Evolutionary conservation across 1,140 invertebrate species (phyloP), one percentile per base, ranked within the genome.

Genomic region (Schlechtendalia chinensis): DNA sequence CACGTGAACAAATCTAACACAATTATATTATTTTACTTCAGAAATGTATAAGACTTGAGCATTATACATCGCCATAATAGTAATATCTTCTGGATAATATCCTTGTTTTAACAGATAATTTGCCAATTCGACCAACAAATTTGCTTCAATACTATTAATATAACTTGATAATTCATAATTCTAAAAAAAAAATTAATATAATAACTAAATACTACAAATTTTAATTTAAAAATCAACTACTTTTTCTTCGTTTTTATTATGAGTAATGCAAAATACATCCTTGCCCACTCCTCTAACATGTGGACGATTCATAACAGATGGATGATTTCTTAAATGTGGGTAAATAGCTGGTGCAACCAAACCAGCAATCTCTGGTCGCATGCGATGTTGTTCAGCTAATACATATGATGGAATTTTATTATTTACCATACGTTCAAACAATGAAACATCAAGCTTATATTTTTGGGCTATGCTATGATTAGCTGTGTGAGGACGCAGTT

Each of bases 341-440:
- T 93, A 93, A 79, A 92, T 90, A 32, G 16, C 16, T 63, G 67
- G 69, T 22, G 59, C 85, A 84, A 2, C 90, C 89, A 11, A 87
- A 85, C n/a, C 91, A 86, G 2, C 91, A 86, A 92, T 89, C 83
- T 90, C 88, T 0, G 89, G 89, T 16, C 90, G 85, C 91, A 92
- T 92, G 59, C 91, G 86, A 84, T 91, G 90, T 84, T 92, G 91
- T 11, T 89, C 86, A 71, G 85, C 83, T 3, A 91, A 86, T 6
- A 86, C 85, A 10, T 87, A 84, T 82, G 86, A 89, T 56, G 88
- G 86, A 16, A 90, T 85, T 1, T 87, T 85, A 84, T 90, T 90
- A 19, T 84, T 85, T n/a, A 92, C 87, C 86, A 93, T 89, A 47
- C 92, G 88, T 84, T 93, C 91, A 85, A 93, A 93, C 47, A 94